phyloP scores from a whole-genome alignment of 2,113 vertebrate species.

The Callocephalon fimbriatum region DNA sequence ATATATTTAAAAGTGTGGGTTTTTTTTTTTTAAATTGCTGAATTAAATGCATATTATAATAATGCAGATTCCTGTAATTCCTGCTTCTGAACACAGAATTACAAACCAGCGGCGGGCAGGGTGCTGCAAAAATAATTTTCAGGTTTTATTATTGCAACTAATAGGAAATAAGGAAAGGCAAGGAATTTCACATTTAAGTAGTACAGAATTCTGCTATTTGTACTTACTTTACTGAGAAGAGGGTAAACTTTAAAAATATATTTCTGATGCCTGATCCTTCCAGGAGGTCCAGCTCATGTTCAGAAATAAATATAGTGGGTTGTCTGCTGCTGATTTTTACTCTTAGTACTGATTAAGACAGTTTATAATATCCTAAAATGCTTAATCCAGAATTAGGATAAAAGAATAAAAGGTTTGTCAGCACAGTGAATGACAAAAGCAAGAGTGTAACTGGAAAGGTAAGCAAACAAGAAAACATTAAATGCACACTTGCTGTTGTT shows the following conservation, averaged over 20 bases:
- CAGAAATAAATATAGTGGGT: neutral
- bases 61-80: neutral
- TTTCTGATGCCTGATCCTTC: neutral
- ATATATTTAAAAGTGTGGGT: accelerated
- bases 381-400: neutral
- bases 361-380: neutral
- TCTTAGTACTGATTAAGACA: neutral
- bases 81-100: neutral
- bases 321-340: neutral
- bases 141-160: neutral
- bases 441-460: neutral
- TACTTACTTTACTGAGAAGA: neutral
- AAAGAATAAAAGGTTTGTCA: neutral
- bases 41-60: neutral
- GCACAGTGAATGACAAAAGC: neutral
- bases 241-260: neutral
- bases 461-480: neutral
- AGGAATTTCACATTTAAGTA: neutral
- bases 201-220: neutral
- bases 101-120: neutral
- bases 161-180: neutral
- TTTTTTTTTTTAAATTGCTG: neutral
- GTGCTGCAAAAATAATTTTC: neutral
- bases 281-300: neutral
- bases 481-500: neutral